phyloP scores from a whole-genome alignment of 1,140 invertebrate species.

The Drosophila erecta region DNA sequence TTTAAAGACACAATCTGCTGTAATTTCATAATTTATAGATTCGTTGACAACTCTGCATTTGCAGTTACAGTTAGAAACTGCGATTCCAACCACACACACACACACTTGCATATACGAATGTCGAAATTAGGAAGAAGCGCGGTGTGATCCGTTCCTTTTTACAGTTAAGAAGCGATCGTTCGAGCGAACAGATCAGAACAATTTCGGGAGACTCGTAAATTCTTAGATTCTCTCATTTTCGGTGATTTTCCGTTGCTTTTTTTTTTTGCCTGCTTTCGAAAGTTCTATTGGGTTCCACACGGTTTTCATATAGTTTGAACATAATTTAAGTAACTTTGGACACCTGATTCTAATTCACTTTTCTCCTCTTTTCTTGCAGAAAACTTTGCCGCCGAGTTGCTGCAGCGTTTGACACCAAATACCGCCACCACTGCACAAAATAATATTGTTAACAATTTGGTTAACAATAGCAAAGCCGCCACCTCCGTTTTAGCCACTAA shows the following conservation, averaged over 20 bases:
- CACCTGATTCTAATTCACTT: constrained; percentile 10
- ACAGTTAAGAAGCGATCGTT: constrained; percentile 30
- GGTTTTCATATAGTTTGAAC: neutral
- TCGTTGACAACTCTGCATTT: neutral
- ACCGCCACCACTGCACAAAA: constrained; percentile 23
- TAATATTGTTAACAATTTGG: constrained; percentile 29
- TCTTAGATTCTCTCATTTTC: constrained; percentile 1
- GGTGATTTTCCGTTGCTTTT: constrained; percentile 14
- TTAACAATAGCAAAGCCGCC: constrained; percentile 30
- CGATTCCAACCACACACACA: constrained; percentile 1
- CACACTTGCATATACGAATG: neutral
- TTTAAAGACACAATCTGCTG: too few species aligned
- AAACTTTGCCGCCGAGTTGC: constrained; percentile 56
- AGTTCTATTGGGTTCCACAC: constrained; percentile 17
- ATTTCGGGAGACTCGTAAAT: neutral
- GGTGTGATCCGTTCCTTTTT: constrained; percentile 3
- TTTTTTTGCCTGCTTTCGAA: constrained; percentile 4
- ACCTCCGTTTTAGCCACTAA: constrained; percentile 61
- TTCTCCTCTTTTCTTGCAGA: constrained; percentile 54
- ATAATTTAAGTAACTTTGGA: neutral
- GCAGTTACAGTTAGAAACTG: neutral
- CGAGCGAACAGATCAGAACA: constrained; percentile 11
- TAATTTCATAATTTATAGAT: neutral
- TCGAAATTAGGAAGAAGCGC: neutral
- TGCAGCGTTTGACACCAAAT: constrained; percentile 62